Evolutionary conservation across 2,888 invertebrate species (phyloP).

Genomic region (Papilio elwesi): DNA sequence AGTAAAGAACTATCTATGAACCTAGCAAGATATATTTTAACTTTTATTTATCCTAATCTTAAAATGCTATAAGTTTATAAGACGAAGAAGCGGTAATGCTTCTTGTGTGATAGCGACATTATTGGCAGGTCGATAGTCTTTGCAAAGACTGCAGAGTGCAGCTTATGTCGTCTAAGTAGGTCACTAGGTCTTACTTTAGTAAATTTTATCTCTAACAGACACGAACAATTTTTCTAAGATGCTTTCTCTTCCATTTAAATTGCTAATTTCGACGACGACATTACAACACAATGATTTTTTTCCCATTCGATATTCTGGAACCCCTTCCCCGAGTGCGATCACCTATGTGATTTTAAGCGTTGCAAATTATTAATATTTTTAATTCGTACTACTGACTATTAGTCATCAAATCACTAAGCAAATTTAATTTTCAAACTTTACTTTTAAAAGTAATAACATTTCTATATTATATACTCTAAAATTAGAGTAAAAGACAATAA

Average conservation of each 20-base stretch:
- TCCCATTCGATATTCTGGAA: neutral
- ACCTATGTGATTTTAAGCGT: too few species aligned
- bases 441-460: too few species aligned
- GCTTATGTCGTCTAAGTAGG: constrained; percentile 28
- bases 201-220: neutral
- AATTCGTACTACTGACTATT: too few species aligned
- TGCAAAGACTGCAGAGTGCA: constrained; percentile 25
- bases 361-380: too few species aligned
- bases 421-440: too few species aligned
- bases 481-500: neutral
- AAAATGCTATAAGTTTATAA: constrained; percentile 16
- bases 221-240: neutral
- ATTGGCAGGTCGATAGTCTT: constrained; percentile 33
- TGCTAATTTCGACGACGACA: neutral
- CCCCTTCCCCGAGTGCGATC: too few species aligned
- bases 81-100: constrained; percentile 13
- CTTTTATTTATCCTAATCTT: neutral
- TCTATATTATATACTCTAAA: too few species aligned
- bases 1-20: neutral
- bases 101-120: constrained; percentile 24
- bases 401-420: too few species aligned
- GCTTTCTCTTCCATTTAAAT: neutral
- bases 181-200: constrained; percentile 25
- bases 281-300: neutral
- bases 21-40: neutral